These are phyloP conservation scores for Pagetopsis macropterus DNA, from an alignment of 2,797 vertebrate species.

Conservation along the genomic window DNA sequence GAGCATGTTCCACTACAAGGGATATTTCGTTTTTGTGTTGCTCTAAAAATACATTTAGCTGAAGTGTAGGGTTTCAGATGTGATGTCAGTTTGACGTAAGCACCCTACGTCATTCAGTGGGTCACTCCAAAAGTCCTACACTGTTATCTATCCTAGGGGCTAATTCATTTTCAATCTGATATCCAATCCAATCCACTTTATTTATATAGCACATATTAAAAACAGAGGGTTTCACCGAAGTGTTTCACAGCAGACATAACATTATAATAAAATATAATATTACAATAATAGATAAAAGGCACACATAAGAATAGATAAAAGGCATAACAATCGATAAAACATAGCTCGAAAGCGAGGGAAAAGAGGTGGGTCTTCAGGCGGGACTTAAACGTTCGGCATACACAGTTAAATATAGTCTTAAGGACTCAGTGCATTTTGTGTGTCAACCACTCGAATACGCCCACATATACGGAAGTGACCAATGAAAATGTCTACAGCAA, in stretches of 20 bases:
- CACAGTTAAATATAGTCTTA: background rate
- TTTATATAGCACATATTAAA: too few species aligned
- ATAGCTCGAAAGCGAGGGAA: too few species aligned
- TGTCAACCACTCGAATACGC: background rate
- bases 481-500: background rate
- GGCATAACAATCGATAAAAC: too few species aligned
- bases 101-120: background rate
- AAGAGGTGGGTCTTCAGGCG: too few species aligned
- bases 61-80: background rate
- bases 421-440: background rate
- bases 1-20: background rate
- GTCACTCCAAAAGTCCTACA: conserved; percentile 3
- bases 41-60: background rate
- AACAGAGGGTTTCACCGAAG: too few species aligned
- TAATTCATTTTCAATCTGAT: background rate
- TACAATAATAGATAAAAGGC: too few species aligned
- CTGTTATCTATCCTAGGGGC: background rate
- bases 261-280: too few species aligned
- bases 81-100: background rate
- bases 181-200: background rate
- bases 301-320: too few species aligned
- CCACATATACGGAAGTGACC: background rate
- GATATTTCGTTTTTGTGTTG: too few species aligned
- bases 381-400: background rate
- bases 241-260: too few species aligned